phyloP scores from a whole-genome alignment of 2,888 invertebrate species.

The Dorcus hopei region DNA sequence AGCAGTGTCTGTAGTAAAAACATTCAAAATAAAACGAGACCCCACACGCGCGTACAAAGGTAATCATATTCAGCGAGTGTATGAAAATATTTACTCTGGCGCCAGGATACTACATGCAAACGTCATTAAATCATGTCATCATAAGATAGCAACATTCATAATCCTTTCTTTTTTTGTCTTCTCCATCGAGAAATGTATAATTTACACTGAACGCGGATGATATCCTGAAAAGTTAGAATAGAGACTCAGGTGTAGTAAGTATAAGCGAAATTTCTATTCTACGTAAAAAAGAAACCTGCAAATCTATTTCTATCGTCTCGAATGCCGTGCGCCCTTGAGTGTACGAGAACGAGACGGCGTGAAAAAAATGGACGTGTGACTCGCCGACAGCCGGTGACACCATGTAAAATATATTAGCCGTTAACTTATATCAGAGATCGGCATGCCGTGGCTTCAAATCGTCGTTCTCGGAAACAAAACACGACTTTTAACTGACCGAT shows the following conservation, averaged over 20 bases:
- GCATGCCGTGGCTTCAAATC: constrained; percentile 37
- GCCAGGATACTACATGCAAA: constrained; percentile 30
- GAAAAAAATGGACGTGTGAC: constrained; percentile 36
- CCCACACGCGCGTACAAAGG: not conserved
- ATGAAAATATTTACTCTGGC: constrained; percentile 35
- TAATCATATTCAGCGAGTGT: constrained; percentile 12
- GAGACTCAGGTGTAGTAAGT: too few species aligned
- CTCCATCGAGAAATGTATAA: too few species aligned
- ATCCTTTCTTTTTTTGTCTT: too few species aligned
- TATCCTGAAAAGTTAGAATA: too few species aligned
- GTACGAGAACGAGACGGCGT: constrained; percentile 29
- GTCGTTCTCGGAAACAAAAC: constrained; percentile 37
- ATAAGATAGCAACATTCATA: too few species aligned
- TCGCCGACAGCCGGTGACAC: constrained; percentile 37
- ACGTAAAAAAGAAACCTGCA: too few species aligned
- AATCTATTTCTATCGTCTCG: too few species aligned
- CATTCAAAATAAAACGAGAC: not conserved
- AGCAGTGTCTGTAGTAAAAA: too few species aligned
- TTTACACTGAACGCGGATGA: too few species aligned
- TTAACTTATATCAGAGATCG: constrained; percentile 43
- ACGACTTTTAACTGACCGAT: constrained; percentile 33
- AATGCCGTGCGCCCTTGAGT: constrained; percentile 30
- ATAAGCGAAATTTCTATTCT: too few species aligned
- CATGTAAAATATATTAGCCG: constrained; percentile 42
- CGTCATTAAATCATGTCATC: constrained; percentile 24